Evolutionary conservation across 2,797 vertebrate species (phyloP), one percentile per base, ranked within the genome.

Genomic region (Chaetodon trifasciatus): DNA sequence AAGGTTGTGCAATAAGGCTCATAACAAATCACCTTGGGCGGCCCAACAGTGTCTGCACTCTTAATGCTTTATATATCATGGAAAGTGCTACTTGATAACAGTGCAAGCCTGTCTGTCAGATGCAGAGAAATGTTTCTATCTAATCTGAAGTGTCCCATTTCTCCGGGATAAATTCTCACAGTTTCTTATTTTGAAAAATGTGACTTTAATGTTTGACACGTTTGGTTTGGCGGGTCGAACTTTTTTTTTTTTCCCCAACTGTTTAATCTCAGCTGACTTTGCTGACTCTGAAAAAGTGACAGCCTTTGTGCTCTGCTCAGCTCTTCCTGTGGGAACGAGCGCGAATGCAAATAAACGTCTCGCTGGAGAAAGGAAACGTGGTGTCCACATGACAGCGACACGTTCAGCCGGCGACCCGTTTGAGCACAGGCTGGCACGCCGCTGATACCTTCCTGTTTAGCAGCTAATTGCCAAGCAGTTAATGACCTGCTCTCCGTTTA

Each of bases 361-460:
- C 65, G 16, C 0, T 0, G n/a, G 49, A 21, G 78, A 69, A 56
- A 73, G 73, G 78, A 88, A 84, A 83, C 76, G 2, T 39, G 62
- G 76, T 63, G 80, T 79, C 82, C 78, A 65, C 74, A 70, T 72
- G 83, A 88, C 88, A 89, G 72, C 69, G 82, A 76, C 74, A 74
- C 85, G 82, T 74, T 89, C 52, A 87, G 81, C 42, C 76, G 11
- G 37, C 8, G 16, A 28, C 19, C 57, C 44, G 16, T 53, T 16
- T 44, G 39, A 70, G 58, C 28, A 0, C 50, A 28, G 74, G 50
- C 71, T 55, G 56, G 73, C 86, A 61, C 70, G n/a, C 82, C 85
- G 70, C 72, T 49, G 84, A 89, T 83, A 79, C 76, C 84, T 93
- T 91, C 92, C 92, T 91, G 91, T 92, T 91, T 87, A 65, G 88